These are phyloP conservation scores for Sesia bembeciformis DNA, from an alignment of 2,888 invertebrate species.

Conservation along the genomic window DNA sequence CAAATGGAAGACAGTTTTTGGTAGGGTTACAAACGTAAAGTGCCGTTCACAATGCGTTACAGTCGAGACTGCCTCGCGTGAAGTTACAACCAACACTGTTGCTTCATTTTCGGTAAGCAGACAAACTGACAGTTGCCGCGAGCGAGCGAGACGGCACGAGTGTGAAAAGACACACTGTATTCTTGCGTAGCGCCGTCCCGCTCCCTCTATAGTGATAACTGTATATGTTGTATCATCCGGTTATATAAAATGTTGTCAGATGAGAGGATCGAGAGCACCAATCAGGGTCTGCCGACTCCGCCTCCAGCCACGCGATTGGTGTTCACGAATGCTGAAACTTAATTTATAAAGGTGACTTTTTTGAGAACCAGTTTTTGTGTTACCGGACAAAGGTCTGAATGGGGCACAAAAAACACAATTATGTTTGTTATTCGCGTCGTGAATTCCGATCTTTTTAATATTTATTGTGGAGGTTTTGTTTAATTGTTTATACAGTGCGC, in stretches of 20 bases:
- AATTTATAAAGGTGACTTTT: slow-evolving; percentile 73
- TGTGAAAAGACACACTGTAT: slow-evolving; percentile 65
- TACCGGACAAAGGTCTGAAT: slow-evolving; percentile 58
- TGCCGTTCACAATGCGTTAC: not conserved
- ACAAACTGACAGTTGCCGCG: slow-evolving; percentile 60
- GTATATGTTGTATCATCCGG: slow-evolving; percentile 73
- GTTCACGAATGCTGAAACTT: slow-evolving; percentile 53
- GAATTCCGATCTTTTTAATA: slow-evolving; percentile 45
- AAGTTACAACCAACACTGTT: slow-evolving; percentile 58
- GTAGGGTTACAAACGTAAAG: not conserved
- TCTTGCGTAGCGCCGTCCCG: slow-evolving; percentile 41
- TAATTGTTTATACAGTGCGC: slow-evolving; percentile 41
- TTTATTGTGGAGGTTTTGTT: slow-evolving; percentile 45
- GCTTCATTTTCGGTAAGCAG: slow-evolving; percentile 48
- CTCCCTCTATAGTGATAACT: slow-evolving; percentile 62
- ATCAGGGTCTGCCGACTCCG: slow-evolving; percentile 35
- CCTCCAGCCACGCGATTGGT: slow-evolving; percentile 54
- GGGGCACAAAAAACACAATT: slow-evolving; percentile 68
- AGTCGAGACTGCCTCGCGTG: slow-evolving; percentile 28
- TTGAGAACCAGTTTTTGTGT: slow-evolving; percentile 60
- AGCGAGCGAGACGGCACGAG: slow-evolving; percentile 38
- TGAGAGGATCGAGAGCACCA: slow-evolving; percentile 42
- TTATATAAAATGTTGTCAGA: slow-evolving; percentile 72
- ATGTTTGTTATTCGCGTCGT: slow-evolving; percentile 65
- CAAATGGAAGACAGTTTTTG: not conserved